Conservation (phyloP, 2,888 invertebrate genomes). For the Eumerus sabulonum region DNA sequence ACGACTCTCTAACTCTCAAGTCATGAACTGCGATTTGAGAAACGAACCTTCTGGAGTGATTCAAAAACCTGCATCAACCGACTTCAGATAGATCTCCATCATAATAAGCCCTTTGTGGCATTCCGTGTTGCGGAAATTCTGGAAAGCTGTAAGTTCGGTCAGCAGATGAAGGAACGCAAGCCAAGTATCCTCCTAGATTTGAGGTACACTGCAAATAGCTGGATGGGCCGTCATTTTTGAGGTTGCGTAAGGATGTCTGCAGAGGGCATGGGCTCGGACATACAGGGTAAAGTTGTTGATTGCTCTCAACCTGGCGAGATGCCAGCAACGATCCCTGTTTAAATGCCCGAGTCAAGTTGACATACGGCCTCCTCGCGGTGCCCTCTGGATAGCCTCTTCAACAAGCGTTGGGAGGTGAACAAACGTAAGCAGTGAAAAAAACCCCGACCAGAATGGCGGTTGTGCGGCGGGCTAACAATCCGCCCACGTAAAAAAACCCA, state of each 20-base stretch:
- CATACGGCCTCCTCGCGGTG: no score
- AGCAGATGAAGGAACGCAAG: slow-evolving; percentile 55
- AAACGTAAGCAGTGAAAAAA: no score
- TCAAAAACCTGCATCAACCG: slow-evolving; percentile 68
- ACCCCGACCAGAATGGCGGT: no score
- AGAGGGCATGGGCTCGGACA: no score
- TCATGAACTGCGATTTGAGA: slow-evolving; percentile 19
- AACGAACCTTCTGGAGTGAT: slow-evolving; percentile 68
- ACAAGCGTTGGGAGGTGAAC: no score
- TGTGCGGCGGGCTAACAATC: no score
- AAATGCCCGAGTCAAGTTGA: no score
- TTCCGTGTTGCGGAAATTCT: slow-evolving; percentile 52
- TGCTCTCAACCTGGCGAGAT: no score
- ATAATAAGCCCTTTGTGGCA: slow-evolving; percentile 50
- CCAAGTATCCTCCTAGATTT: background rate
- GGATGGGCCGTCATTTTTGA: slow-evolving; percentile 26
- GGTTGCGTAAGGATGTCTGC: background rate
- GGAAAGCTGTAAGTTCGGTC: slow-evolving; percentile 30
- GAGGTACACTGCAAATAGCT: slow-evolving; percentile 23
- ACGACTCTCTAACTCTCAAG: background rate
- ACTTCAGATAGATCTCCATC: slow-evolving; percentile 67
- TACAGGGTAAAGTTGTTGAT: no score
- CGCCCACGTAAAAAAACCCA: no score
- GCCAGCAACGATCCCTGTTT: no score
- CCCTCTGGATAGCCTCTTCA: no score